phyloP scores from a whole-genome alignment of 2,797 vertebrate species.

The Peromyscus attwateri region DNA sequence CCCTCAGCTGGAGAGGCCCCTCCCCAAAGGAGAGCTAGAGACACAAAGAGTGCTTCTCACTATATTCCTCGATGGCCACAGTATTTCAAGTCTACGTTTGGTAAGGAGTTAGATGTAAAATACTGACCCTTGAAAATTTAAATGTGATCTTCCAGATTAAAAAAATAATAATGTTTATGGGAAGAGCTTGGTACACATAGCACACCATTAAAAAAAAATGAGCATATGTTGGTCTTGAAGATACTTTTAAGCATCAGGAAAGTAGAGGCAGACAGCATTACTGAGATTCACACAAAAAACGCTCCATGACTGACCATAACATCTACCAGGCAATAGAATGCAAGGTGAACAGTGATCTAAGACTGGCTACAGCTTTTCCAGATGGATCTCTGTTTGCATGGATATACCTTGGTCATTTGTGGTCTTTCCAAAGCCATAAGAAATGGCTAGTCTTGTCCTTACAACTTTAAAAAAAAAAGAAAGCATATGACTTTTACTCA shows the following conservation, averaged over 20 bases:
- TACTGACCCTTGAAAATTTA: neutral
- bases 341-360: neutral
- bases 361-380: neutral
- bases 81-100: conserved; percentile 45
- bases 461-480: neutral
- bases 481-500: neutral
- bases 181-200: neutral
- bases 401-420: neutral
- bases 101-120: neutral
- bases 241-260: neutral
- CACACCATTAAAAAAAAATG: neutral
- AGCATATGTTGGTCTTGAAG: neutral
- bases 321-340: neutral
- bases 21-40: neutral
- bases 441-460: neutral
- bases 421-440: neutral
- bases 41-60: neutral
- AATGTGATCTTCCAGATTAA: neutral
- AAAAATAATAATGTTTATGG: neutral
- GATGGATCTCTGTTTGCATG: neutral
- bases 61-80: neutral
- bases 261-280: neutral
- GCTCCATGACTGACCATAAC: neutral
- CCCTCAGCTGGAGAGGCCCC: neutral
- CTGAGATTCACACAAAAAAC: neutral